Conservation (phyloP, 2,113 vertebrate genomes). For the Butorides virescens region DNA sequence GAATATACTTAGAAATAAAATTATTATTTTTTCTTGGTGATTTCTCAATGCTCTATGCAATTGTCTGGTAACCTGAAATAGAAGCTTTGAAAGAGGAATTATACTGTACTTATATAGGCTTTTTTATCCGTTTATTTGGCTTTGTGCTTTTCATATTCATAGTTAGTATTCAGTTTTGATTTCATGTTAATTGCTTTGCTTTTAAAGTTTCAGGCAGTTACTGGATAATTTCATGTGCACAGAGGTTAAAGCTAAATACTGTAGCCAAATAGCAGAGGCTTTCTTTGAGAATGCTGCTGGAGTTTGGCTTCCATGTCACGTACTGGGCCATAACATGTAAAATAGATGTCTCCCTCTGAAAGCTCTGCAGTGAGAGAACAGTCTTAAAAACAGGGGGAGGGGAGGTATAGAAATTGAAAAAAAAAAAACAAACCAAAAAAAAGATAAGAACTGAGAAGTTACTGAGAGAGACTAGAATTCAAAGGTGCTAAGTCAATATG, state of each 20-base stretch:
- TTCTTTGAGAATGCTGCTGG: background rate
- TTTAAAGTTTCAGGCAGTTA: constrained; percentile 16
- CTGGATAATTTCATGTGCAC: background rate
- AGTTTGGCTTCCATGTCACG: constrained; percentile 22
- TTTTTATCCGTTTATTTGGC: background rate
- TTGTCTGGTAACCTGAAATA: background rate
- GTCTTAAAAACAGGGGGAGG: background rate
- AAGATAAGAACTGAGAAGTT: background rate
- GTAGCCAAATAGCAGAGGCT: background rate
- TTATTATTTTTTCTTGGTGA: background rate
- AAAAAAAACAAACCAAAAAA: background rate
- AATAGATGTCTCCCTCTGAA: constrained; percentile 30
- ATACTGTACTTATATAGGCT: background rate
- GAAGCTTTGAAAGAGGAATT: background rate
- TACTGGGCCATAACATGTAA: constrained; percentile 29
- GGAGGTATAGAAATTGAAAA: background rate
- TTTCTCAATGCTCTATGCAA: background rate
- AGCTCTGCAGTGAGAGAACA: background rate
- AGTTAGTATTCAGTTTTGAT: background rate
- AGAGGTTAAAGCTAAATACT: background rate
- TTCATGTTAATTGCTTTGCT: constrained; percentile 27
- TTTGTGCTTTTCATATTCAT: background rate
- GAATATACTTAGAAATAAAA: background rate
- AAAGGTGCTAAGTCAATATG: background rate
- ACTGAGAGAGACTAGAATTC: background rate